Evolutionary conservation across 2,888 invertebrate species (phyloP), one percentile per base, ranked within the genome.

Genomic region (Perizoma affinitatum): DNA sequence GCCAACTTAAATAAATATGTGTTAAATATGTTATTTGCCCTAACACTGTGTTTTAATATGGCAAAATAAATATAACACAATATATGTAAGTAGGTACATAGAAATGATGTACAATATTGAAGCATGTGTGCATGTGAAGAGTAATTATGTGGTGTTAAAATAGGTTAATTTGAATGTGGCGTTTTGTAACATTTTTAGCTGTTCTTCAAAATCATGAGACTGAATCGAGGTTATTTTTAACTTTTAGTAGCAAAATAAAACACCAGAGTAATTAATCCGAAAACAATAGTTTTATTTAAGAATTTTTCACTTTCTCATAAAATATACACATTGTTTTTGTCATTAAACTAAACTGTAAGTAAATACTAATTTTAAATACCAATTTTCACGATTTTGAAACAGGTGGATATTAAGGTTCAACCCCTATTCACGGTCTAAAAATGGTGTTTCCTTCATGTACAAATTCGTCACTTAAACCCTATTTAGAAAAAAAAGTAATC

Each of bases 271-370:
- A 87, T 88, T 92, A 92, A 92, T 92, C 92, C 92, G 92, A 92
- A 92, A 92, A 92, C 92, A 92, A 92, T 92, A 90, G 92, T 92
- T 92, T 91, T 92, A 92, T 92, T 92, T 90, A 91, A 91, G 91
- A 91, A 91, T 88, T 88, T 90, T 90, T 90, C 89, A 89, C 87
- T 90, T 90, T 90, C 86, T 92, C 92, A 91, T 92, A 92, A 92
- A 91, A 92, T 92, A 92, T 92, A 92, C 92, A 92, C 92, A 91
- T 91, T 92, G 91, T 91, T 91, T 90, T 90, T 91, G 89, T 90
- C 88, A 89, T 88, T 90, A 90, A 91, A 92, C 91, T 92, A 92
- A 91, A 91, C 84, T 89, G 90, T 90, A 91, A 91, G 92, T 92
- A 92, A 91, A 90, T 92, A 91, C 92, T 91, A 91, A 91, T 89